These are phyloP conservation scores for Palythoa caribaeorum DNA, from an alignment of 92 coral and sea anemone genomes.

Conservation along the genomic window DNA sequence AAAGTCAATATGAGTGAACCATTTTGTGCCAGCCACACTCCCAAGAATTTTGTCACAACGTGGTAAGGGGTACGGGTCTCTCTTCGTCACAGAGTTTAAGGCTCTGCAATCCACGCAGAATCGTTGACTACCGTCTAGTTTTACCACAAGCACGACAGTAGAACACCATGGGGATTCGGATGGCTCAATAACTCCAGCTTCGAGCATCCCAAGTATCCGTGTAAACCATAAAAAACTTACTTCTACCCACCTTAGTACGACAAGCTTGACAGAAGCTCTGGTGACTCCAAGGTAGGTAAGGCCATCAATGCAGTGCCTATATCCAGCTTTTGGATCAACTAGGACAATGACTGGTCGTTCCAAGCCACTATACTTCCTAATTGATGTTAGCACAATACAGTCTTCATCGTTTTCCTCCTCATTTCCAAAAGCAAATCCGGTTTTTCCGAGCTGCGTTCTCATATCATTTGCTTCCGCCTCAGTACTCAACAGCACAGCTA, in stretches of 20 bases:
- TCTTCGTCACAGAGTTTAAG: too few relatives aligned
- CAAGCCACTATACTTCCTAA: slow-evolving; percentile 45
- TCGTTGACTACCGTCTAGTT: too few relatives aligned
- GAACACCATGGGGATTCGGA: too few relatives aligned
- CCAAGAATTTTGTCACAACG: too few relatives aligned
- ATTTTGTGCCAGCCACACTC: too few relatives aligned
- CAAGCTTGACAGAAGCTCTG: slow-evolving; percentile 37
- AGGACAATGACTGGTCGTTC: slow-evolving; percentile 28
- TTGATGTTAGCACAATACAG: slow-evolving; percentile 33
- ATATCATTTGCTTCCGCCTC: neutral
- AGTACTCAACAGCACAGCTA: slow-evolving; percentile 1
- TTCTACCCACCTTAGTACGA: neutral
- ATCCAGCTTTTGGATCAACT: neutral
- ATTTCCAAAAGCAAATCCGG: neutral
- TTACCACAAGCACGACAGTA: too few relatives aligned
- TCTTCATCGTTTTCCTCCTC: slow-evolving; percentile 16
- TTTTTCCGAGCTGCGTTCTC: neutral
- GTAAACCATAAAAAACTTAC: too few relatives aligned
- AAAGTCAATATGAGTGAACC: too few relatives aligned
- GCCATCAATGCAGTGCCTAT: neutral
- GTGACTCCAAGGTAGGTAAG: slow-evolving; percentile 34
- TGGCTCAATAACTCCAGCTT: too few relatives aligned
- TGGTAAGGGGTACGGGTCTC: too few relatives aligned
- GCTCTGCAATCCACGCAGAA: too few relatives aligned
- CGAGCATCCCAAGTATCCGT: too few relatives aligned